Conservation (phyloP, 2,113 vertebrate species). For the Equus quagga region DNA sequence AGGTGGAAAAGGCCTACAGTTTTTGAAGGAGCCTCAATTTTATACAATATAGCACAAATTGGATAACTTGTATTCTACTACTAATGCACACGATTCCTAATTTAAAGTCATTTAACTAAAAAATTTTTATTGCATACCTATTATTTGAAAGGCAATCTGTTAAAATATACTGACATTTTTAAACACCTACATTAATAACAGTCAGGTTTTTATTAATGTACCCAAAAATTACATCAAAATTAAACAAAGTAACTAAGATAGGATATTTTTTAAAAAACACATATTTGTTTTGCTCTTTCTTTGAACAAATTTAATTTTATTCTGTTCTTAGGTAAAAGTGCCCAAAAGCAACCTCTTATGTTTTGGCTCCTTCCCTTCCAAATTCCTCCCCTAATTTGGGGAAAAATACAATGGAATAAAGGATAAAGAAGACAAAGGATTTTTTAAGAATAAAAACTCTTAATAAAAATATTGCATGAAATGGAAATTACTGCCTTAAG, state of each 20-base stretch:
- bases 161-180: conserved; percentile 3
- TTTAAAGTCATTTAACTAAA: background rate
- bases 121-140: background rate
- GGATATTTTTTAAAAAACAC: background rate
- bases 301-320: background rate
- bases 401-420: conserved; percentile 12
- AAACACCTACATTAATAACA: background rate
- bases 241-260: background rate
- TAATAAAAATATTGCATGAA: background rate
- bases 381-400: background rate
- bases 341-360: background rate
- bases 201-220: background rate
- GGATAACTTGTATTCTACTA: background rate
- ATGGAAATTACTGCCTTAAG: conserved; percentile 9
- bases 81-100: background rate
- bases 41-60: background rate
- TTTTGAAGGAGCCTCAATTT: conserved; percentile 15
- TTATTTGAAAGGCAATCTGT: background rate
- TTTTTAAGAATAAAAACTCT: conserved; percentile 34
- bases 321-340: background rate
- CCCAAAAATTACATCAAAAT: background rate
- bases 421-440: background rate
- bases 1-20: background rate
- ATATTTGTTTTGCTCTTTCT: background rate
- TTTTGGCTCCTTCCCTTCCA: background rate